Evolutionary conservation across 2,888 invertebrate genomes (phyloP), one percentile per base, ranked within the genome.

Genomic region (Petrophora chlorosata): DNA sequence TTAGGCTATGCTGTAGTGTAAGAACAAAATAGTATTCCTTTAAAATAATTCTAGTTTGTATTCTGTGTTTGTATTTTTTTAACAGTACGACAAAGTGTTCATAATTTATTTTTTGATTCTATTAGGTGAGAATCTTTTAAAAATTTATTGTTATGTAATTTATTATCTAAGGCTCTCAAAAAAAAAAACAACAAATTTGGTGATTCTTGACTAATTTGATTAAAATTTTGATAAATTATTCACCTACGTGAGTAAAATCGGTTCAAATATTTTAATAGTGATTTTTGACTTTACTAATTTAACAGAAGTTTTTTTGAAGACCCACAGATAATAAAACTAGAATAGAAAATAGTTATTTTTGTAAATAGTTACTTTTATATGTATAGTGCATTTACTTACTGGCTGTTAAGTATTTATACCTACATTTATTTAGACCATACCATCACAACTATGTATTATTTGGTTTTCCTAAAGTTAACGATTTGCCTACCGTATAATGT

Each of bases 361-460:
- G 85, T 87, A 87, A 82, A 87, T 87, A 87, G 71, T 70, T 65
- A 69, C 73, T 76, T 70, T 76, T 73, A 67, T 79, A 84, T 85
- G 78, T 84, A 79, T 85, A 85, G 82, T 82, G 86, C 87, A 86
- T 87, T 87, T 87, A 87, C 70, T 79, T 80, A 79, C 79, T 72
- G 82, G 80, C 83, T 87, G 82, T 85, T 81, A 81, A 80, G 76
- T 86, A 85, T 85, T 81, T 81, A 84, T 82, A 79, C 71, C 65
- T 70, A 79, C 71, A 65, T 70, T 59, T 67, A 61, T 68, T 70
- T 71, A 64, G 61, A 68, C 67, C 66, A 42, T 72, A 76, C 63
- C 70, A 76, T 76, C 76, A 76, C 76, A 76, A 70, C 56, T 60
- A 63, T 63, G 29, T 50, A 38, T 44, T 47, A 34, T 68, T 74